Percentiles rank a stretch among this genome's conserved stretches.
Conservation (phyloP, 2,888 invertebrate species). For the Aleiodes alternator region DNA sequence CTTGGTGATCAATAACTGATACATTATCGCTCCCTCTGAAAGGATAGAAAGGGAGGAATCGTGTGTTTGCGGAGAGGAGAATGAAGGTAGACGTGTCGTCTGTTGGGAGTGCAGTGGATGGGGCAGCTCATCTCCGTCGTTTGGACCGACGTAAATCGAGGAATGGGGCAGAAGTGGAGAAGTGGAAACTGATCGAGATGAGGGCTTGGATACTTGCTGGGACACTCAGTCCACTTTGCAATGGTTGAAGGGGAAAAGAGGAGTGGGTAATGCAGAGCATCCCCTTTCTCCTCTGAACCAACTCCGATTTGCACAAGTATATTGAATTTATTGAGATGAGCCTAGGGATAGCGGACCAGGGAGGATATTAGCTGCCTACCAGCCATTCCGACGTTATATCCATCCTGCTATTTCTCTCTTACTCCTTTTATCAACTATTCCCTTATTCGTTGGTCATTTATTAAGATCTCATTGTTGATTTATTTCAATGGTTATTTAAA, state of each 20-base stretch:
- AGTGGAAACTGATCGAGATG: constrained; percentile 52
- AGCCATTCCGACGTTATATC: constrained; percentile 66
- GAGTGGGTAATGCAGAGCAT: constrained; percentile 34
- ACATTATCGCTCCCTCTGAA: constrained; percentile 53
- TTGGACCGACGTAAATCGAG: constrained; percentile 48
- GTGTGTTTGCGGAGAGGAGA: constrained; percentile 7
- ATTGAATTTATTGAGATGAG: constrained; percentile 76
- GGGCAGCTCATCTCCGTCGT: constrained; percentile 68
- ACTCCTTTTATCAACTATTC: constrained; percentile 28
- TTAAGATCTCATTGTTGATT: constrained; percentile 73
- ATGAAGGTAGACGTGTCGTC: constrained; percentile 40
- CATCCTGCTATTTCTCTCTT: constrained; percentile 44
- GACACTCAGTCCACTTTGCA: constrained; percentile 25
- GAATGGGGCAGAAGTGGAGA: constrained; percentile 45
- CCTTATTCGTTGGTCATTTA: constrained; percentile 64
- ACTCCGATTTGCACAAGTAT: constrained; percentile 74
- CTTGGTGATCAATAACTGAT: constrained; percentile 71
- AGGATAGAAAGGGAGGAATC: constrained; percentile 43
- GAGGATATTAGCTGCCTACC: constrained; percentile 76
- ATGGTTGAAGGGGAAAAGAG: constrained; percentile 27
- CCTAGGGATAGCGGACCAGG: constrained; percentile 73
- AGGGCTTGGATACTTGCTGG: constrained; percentile 43
- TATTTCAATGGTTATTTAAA: constrained; percentile 60
- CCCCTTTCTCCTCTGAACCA: constrained; percentile 20
- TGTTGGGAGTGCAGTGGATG: constrained; percentile 38